These are phyloP conservation scores for Poeciliopsis presidionis DNA, from an alignment of 2,797 vertebrate species.

Conservation along the genomic window DNA sequence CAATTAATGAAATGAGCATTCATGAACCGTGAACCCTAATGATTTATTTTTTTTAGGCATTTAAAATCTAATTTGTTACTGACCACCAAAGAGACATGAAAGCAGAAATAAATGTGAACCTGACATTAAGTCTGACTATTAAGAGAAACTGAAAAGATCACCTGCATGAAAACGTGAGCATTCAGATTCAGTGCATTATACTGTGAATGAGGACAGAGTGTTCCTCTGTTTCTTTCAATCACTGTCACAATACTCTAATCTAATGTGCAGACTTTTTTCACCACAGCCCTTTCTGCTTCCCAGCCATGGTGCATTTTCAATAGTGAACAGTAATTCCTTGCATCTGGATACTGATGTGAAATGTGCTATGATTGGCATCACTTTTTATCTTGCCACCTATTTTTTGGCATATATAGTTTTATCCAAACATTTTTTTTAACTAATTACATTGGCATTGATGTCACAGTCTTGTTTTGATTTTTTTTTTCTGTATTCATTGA, in stretches of 20 bases:
- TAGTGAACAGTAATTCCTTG: not conserved
- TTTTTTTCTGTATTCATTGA: not conserved
- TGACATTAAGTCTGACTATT: not conserved
- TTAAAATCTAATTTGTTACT: not conserved
- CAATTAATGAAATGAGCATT: not conserved
- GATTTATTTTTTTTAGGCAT: no score
- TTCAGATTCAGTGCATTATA: not conserved
- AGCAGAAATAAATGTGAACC: not conserved
- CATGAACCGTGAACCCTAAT: not conserved
- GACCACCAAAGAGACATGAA: not conserved
- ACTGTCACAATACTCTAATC: not conserved
- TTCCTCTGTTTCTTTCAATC: slow-evolving; percentile 1
- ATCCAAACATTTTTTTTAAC: not conserved
- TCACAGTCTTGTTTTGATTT: not conserved
- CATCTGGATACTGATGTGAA: not conserved
- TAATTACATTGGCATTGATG: not conserved
- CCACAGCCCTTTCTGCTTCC: not conserved
- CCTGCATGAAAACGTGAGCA: not conserved
- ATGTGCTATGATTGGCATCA: not conserved
- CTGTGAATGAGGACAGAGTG: not conserved
- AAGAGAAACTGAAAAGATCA: not conserved
- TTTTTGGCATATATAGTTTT: not conserved
- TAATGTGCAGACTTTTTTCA: not conserved
- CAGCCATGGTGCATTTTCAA: slow-evolving; percentile 1
- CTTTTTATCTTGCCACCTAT: not conserved